phyloP scores from a whole-genome alignment of 1,140 invertebrate species.

The Thaumetopoea pityocampa region DNA sequence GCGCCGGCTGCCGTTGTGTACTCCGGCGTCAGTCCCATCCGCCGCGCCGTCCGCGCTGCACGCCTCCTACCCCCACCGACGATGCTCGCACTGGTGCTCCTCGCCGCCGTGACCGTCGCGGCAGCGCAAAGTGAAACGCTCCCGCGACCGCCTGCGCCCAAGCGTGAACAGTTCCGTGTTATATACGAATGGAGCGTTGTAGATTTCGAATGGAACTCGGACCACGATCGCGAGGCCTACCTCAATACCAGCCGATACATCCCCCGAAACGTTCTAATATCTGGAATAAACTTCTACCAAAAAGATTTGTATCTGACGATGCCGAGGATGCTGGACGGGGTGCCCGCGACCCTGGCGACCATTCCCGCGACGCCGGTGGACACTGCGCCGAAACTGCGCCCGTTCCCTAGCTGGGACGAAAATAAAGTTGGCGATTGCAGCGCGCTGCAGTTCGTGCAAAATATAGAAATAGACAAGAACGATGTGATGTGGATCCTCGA shows the following conservation, averaged over 20 bases:
- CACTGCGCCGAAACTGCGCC: conserved; percentile 78
- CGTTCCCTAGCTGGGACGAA: conserved; percentile 82
- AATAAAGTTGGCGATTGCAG: conserved; percentile 79
- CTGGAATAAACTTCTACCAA: conserved; percentile 80
- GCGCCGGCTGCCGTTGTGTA: conserved; percentile 28
- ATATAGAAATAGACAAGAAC: conserved; percentile 81
- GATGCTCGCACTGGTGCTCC: conserved; percentile 47
- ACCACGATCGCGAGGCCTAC: conserved; percentile 56
- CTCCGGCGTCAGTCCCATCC: conserved; percentile 46
- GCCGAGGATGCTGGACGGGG: conserved; percentile 80
- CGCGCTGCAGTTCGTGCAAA: conserved; percentile 82
- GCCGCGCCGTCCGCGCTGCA: conserved; percentile 45
- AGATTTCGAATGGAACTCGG: conserved; percentile 67
- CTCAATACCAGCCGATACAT: conserved; percentile 74
- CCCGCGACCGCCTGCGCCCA: conserved; percentile 29
- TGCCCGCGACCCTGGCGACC: conserved; percentile 80
- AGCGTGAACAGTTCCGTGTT: conserved; percentile 70
- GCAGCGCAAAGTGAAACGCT: conserved; percentile 45
- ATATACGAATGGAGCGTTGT: conserved; percentile 74
- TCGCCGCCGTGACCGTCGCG: conserved; percentile 41
- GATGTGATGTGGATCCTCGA: conserved; percentile 85
- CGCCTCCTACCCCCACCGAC: conserved; percentile 28
- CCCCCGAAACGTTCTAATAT: conserved; percentile 78
- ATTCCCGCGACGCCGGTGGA: conserved; percentile 74
- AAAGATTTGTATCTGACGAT: conserved; percentile 79